Conservation (phyloP, 1,140 invertebrate species). For the Atta texana region DNA sequence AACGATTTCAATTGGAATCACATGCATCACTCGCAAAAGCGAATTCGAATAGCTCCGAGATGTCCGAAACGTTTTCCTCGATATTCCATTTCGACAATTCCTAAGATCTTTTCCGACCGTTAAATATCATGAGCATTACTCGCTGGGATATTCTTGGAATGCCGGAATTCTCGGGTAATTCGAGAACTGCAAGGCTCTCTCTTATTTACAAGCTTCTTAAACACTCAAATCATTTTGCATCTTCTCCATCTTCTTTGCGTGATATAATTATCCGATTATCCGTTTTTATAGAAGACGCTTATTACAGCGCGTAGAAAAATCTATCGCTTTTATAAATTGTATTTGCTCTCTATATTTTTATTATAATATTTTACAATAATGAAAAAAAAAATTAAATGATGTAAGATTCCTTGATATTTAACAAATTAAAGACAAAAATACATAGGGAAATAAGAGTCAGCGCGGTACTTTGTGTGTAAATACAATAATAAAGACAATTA, state of each 20-base stretch:
- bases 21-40: conserved; percentile 31
- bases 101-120: background rate
- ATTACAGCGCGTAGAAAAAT: background rate
- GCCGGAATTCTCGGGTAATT: background rate
- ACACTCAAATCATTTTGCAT: background rate
- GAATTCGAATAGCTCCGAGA: conserved; percentile 1
- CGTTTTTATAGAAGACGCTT: background rate
- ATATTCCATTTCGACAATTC: background rate
- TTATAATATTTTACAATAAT: background rate
- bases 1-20: conserved; percentile 55
- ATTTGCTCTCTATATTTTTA: background rate
- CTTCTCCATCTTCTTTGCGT: background rate
- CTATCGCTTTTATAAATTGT: background rate
- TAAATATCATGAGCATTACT: conserved; percentile 1
- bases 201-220: background rate
- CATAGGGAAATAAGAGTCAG: no score
- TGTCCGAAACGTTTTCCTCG: background rate
- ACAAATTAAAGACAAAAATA: no score
- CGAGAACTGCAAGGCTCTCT: background rate
- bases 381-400: no score
- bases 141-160: background rate
- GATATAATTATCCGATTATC: background rate
- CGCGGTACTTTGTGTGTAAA: no score
- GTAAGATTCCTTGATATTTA: no score
- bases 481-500: no score